Evolutionary conservation across 2,888 invertebrate genomes (phyloP).

Genomic region (Anthrax anthrax): DNA sequence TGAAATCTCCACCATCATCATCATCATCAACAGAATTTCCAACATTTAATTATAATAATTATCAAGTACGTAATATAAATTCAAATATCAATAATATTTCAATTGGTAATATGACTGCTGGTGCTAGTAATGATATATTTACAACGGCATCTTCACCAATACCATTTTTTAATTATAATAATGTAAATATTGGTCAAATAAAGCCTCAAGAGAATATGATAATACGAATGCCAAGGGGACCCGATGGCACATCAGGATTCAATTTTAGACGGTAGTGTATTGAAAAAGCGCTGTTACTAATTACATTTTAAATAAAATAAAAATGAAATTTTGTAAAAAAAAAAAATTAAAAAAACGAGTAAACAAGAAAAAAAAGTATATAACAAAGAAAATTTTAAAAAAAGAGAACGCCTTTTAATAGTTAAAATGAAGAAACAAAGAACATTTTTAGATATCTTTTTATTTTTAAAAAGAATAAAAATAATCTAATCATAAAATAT

Average conservation of each 20-base stretch:
- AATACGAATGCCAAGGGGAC: conserved; percentile 61
- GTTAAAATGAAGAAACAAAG: too few relatives aligned
- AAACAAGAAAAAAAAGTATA: too few relatives aligned
- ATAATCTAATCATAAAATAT: too few relatives aligned
- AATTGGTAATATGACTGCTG: neutral
- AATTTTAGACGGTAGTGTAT: conserved; percentile 45
- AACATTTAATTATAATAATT: neutral
- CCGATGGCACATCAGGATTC: conserved; percentile 62
- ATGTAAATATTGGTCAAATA: neutral
- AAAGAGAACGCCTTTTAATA: too few relatives aligned
- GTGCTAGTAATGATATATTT: neutral
- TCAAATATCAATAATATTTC: neutral
- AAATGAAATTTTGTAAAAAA: too few relatives aligned
- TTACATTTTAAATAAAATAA: too few relatives aligned
- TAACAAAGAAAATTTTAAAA: too few relatives aligned
- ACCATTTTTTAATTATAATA: neutral
- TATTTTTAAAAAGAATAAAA: too few relatives aligned
- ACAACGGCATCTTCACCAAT: neutral
- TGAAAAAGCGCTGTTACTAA: too few relatives aligned
- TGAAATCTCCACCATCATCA: neutral
- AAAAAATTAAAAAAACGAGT: too few relatives aligned
- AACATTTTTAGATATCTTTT: too few relatives aligned
- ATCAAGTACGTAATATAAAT: neutral
- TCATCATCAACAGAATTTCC: neutral
- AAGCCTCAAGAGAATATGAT: conserved; percentile 21